These are phyloP conservation scores for Portevinia maculata DNA, from an alignment of 2,888 invertebrate species.

Conservation along the genomic window DNA sequence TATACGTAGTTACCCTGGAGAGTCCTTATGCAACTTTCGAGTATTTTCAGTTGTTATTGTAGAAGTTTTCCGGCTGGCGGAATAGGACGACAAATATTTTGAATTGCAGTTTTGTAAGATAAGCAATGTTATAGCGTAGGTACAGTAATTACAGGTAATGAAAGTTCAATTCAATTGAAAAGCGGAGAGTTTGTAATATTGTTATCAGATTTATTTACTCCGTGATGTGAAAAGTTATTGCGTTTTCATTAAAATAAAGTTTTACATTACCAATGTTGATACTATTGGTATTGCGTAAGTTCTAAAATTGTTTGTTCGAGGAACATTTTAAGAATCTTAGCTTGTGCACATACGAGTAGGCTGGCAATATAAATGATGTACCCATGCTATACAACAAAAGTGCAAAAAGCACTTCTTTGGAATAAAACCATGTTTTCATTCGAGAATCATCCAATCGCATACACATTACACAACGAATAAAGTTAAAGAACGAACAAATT, in stretches of 20 bases:
- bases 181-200: conserved; percentile 23
- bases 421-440: no score
- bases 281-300: no score
- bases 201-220: conserved; percentile 25
- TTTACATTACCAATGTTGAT: no score
- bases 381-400: no score
- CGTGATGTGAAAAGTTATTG: conserved; percentile 27
- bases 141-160: conserved; percentile 67
- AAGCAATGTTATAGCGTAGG: conserved; percentile 29
- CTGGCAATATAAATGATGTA: no score
- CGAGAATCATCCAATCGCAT: no score
- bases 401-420: no score
- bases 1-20: conserved; percentile 43
- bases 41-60: conserved; percentile 65
- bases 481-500: no score
- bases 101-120: conserved; percentile 26
- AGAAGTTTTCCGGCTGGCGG: conserved; percentile 32
- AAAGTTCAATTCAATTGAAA: conserved; percentile 50
- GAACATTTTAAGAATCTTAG: no score
- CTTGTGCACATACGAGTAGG: no score
- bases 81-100: conserved; percentile 1
- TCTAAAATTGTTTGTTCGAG: no score
- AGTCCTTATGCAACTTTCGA: conserved; percentile 67
- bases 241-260: conserved; percentile 13
- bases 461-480: no score